A percentile compares a stretch with the other conserved stretches of the same genome.
These are phyloP conservation scores for Dysdera silvatica DNA, from an alignment of 1,140 invertebrate genomes.

Conservation along the genomic window DNA sequence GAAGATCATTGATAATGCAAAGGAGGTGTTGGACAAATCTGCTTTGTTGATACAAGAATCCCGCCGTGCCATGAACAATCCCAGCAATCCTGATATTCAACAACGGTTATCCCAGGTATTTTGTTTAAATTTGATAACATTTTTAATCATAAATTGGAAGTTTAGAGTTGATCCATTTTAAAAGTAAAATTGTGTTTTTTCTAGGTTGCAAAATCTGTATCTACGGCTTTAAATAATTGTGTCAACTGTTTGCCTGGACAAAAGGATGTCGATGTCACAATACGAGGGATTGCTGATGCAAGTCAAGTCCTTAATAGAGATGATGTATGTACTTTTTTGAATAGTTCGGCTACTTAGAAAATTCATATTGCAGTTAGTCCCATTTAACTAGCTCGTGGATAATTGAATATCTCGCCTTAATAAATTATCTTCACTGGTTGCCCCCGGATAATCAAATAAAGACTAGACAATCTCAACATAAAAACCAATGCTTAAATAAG, in stretches of 20 bases:
- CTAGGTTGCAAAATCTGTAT: constrained; percentile 46
- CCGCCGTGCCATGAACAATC: constrained; percentile 55
- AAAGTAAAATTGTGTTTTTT: not conserved
- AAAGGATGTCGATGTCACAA: constrained; percentile 76
- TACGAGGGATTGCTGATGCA: constrained; percentile 68
- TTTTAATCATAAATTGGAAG: constrained; percentile 26
- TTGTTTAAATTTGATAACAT: not conserved
- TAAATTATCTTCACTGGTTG: no score
- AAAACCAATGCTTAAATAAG: no score
- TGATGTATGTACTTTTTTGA: constrained; percentile 5
- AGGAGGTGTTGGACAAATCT: constrained; percentile 69
- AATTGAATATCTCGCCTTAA: no score
- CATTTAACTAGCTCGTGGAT: no score
- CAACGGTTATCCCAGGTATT: constrained; percentile 52
- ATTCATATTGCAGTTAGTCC: no score
- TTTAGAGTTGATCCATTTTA: constrained; percentile 8
- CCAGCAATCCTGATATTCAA: constrained; percentile 52
- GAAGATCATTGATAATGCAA: constrained; percentile 61
- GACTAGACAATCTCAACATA: no score
- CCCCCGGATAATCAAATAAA: no score
- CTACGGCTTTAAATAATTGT: constrained; percentile 49
- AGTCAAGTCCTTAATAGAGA: constrained; percentile 54
- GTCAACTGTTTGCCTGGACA: constrained; percentile 80
- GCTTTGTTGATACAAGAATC: constrained; percentile 69
- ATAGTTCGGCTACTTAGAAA: no score